Evolutionary conservation across 53 echinoderm and acorn worm genomes (phyloP).

Genomic region (Patiria pectinifera): DNA sequence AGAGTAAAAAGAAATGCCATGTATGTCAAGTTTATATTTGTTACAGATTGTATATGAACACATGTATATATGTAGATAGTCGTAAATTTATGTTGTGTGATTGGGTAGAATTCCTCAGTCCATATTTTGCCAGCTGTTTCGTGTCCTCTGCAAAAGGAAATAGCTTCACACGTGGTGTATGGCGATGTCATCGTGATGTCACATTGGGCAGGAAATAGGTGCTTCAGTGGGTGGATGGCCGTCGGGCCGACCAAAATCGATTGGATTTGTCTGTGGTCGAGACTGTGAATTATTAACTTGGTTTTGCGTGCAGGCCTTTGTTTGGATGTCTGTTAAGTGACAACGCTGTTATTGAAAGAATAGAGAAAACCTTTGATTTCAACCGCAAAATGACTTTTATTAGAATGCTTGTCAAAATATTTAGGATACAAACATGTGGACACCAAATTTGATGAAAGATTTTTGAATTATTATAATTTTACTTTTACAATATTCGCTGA

Average conservation of each 20-base stretch:
- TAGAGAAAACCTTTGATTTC: too few species aligned
- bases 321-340: background rate
- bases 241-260: background rate
- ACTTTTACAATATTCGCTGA: too few species aligned
- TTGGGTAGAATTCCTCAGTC: background rate
- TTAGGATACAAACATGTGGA: too few species aligned
- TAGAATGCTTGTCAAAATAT: too few species aligned
- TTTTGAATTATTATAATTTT: too few species aligned
- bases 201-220: background rate
- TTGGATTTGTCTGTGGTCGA: background rate
- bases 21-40: background rate
- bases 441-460: too few species aligned
- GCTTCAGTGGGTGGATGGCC: background rate
- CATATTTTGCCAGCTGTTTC: background rate
- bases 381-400: too few species aligned
- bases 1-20: too few species aligned
- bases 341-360: background rate
- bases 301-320: background rate
- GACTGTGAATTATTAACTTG: background rate
- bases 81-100: background rate
- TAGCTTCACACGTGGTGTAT: background rate
- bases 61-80: background rate
- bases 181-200: background rate
- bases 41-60: background rate
- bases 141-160: background rate